Evolutionary conservation across 2,888 invertebrate genomes (phyloP).

Genomic region (Erebia ligea): DNA sequence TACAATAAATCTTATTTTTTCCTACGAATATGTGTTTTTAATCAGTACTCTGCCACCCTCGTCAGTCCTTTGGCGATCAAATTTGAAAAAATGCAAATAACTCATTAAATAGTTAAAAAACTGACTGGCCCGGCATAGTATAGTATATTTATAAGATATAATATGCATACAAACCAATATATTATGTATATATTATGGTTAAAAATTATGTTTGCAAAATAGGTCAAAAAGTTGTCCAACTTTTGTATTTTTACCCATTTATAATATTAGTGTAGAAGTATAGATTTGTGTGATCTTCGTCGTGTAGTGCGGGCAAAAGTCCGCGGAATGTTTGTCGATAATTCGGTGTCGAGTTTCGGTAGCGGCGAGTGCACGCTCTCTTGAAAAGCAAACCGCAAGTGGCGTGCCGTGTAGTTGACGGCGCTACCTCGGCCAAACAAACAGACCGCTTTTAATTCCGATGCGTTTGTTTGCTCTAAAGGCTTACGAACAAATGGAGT

Average conservation of each 20-base stretch:
- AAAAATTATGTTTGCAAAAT: too few relatives aligned
- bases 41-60: too few relatives aligned
- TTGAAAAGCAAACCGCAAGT: slow-evolving; percentile 46
- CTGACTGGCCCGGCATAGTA: neutral
- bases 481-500: slow-evolving; percentile 41
- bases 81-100: too few relatives aligned
- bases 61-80: too few relatives aligned
- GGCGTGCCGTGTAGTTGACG: slow-evolving; percentile 44
- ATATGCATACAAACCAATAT: too few relatives aligned
- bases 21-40: too few relatives aligned
- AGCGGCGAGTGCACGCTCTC: slow-evolving; percentile 45
- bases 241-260: too few relatives aligned
- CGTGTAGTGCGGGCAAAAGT: slow-evolving; percentile 9
- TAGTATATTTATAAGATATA: neutral
- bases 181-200: too few relatives aligned
- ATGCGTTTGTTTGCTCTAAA: slow-evolving; percentile 19
- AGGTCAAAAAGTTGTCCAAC: too few relatives aligned
- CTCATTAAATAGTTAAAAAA: too few relatives aligned
- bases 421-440: slow-evolving; percentile 34
- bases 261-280: too few relatives aligned
- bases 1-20: too few relatives aligned
- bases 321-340: slow-evolving; percentile 28
- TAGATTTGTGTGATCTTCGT: neutral
- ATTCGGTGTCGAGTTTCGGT: slow-evolving; percentile 42
- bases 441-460: slow-evolving; percentile 15